phyloP scores from a whole-genome alignment of 1,140 invertebrate species.

The Micrasema minimum region DNA sequence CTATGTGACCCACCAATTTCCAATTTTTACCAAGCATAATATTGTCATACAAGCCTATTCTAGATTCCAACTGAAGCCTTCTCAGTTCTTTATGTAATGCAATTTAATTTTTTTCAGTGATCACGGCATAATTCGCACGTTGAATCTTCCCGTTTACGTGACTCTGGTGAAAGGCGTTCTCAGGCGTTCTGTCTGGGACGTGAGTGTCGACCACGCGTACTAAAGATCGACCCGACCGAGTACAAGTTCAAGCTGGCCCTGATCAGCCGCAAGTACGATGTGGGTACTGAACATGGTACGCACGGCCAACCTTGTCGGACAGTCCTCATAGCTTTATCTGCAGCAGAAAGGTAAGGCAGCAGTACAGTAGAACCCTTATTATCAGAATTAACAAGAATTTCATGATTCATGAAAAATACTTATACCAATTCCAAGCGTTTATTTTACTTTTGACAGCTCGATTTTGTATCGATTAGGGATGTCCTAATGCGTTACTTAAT shows the following conservation, averaged over 20 bases:
- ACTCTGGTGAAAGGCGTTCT: slow-evolving; percentile 92
- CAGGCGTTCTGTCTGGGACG: slow-evolving; percentile 96
- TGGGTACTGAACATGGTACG: slow-evolving; percentile 98
- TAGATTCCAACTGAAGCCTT: too few relatives aligned
- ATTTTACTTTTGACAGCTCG: too few relatives aligned
- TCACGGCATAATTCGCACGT: slow-evolving; percentile 96
- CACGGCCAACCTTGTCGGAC: slow-evolving; percentile 95
- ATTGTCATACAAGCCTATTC: too few relatives aligned
- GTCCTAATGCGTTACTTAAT: too few relatives aligned
- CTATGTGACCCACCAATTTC: too few relatives aligned
- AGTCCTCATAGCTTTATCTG: slow-evolving; percentile 98
- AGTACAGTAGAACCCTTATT: too few relatives aligned
- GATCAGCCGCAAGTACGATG: slow-evolving; percentile 97
- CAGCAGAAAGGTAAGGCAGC: slow-evolving; percentile 95
- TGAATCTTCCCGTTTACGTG: slow-evolving; percentile 97
- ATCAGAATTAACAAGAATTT: too few relatives aligned
- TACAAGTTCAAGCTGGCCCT: slow-evolving; percentile 98
- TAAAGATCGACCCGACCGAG: slow-evolving; percentile 97
- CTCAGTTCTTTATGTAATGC: too few relatives aligned
- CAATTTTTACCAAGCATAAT: too few relatives aligned
- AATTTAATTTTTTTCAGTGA: slow-evolving; percentile 81
- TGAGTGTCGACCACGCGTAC: slow-evolving; percentile 88
- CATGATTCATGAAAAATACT: too few relatives aligned
- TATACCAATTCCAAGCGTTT: too few relatives aligned
- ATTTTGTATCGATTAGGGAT: too few relatives aligned